Percentiles rank a stretch among this genome's conserved stretches.
phyloP scores from a whole-genome alignment of 2,113 vertebrate genomes.

The Drymodes brunneopygia region DNA sequence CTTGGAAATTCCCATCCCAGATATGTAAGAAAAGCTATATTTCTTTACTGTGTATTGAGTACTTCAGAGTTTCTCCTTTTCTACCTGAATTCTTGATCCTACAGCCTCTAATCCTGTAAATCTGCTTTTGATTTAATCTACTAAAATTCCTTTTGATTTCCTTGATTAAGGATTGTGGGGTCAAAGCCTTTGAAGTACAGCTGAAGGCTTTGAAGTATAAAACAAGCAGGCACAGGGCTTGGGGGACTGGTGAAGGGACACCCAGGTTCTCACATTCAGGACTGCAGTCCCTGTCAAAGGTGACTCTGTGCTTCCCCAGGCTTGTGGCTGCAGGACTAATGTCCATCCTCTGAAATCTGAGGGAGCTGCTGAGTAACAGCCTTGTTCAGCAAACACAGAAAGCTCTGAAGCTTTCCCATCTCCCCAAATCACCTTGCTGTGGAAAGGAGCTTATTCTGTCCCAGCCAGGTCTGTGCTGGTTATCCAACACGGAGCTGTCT shows the following conservation, averaged over 20 bases:
- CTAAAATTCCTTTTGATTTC: conserved; percentile 32
- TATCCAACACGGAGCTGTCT: background rate
- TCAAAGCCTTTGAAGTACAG: conserved; percentile 30
- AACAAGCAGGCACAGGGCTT: background rate
- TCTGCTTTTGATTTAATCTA: conserved; percentile 37
- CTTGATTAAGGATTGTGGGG: background rate
- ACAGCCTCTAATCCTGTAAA: conserved; percentile 24
- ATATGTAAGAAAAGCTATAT: background rate
- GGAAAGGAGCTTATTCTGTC: background rate
- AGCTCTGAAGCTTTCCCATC: background rate
- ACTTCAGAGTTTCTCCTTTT: background rate
- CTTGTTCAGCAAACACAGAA: background rate
- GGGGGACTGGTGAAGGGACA: background rate
- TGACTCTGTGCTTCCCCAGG: background rate
- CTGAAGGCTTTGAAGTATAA: background rate
- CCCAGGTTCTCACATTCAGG: background rate
- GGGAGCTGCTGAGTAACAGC: background rate
- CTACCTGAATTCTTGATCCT: background rate
- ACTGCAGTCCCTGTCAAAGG: background rate
- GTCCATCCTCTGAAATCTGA: background rate
- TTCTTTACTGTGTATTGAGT: background rate
- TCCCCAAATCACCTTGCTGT: background rate
- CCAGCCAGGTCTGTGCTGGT: background rate
- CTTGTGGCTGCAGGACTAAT: background rate
- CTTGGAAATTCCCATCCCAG: background rate